phyloP scores from a whole-genome alignment of 2,113 vertebrate genomes.

The Ia io region DNA sequence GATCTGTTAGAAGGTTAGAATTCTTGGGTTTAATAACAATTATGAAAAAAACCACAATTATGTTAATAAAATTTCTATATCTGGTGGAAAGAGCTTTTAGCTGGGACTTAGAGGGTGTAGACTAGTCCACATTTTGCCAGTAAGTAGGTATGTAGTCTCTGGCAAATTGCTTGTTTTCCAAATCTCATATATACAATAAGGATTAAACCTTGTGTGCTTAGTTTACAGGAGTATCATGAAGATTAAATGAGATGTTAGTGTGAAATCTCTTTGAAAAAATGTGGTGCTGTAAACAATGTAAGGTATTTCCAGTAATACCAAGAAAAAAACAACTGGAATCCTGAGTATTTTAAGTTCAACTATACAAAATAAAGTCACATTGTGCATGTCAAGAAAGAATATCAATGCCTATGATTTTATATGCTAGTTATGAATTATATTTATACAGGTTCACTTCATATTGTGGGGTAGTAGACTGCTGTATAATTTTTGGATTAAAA shows the following conservation, averaged over 20 bases:
- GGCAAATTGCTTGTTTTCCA: background rate
- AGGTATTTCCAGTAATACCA: background rate
- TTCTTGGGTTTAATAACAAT: background rate
- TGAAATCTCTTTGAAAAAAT: background rate
- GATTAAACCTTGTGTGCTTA: background rate
- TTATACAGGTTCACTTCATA: background rate
- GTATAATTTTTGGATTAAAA: background rate
- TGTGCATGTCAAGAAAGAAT: constrained; percentile 6
- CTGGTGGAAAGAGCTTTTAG: background rate
- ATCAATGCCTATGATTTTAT: background rate
- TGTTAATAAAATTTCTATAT: background rate
- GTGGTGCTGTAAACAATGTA: background rate
- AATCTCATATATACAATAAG: background rate
- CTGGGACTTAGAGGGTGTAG: background rate
- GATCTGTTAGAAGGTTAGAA: background rate
- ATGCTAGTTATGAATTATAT: background rate
- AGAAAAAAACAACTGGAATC: background rate
- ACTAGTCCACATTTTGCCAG: background rate
- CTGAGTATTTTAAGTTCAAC: background rate
- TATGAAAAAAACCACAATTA: background rate
- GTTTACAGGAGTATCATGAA: background rate
- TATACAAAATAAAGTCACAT: constrained; percentile 13
- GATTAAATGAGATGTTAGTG: background rate
- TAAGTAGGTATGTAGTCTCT: background rate
- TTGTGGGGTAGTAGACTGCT: background rate